A percentile compares a stretch with the other conserved stretches of the same genome.
phyloP scores from a whole-genome alignment of 2,797 vertebrate genomes.

The Enteromius anoplus region DNA sequence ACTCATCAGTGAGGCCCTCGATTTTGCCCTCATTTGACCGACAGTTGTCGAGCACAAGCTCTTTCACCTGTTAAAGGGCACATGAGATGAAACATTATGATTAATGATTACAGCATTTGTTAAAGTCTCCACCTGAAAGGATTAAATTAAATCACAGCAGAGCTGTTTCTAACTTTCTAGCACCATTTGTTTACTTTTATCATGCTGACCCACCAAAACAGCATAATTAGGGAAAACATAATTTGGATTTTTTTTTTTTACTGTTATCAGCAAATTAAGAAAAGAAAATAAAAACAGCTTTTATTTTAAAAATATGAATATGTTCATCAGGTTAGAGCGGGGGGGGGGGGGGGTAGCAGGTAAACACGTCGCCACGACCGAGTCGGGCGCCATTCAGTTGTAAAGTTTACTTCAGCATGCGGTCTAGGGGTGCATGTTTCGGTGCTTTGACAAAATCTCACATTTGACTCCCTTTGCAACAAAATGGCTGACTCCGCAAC shows the following conservation, averaged over 20 bases:
- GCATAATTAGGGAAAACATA: background rate
- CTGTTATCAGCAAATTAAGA: background rate
- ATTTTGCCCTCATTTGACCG: conserved; percentile 96
- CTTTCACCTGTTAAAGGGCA: conserved; percentile 85
- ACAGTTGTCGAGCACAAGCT: conserved; percentile 97
- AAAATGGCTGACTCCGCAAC: conserved; percentile 68
- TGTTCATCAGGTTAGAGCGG: background rate
- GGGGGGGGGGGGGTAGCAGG: background rate
- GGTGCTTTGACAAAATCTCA: conserved; percentile 10
- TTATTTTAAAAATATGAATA: background rate
- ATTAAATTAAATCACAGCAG: conserved; percentile 60
- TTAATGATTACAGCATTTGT: background rate
- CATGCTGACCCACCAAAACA: background rate
- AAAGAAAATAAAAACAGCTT: background rate
- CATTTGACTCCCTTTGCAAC: conserved; percentile 54
- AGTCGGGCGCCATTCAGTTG: background rate
- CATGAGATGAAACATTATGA: background rate
- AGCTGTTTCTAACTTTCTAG: conserved; percentile 54
- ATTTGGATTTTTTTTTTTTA: too few relatives aligned
- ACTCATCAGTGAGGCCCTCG: conserved; percentile 95
- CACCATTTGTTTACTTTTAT: background rate
- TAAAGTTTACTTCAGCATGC: conserved; percentile 13
- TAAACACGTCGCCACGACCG: background rate
- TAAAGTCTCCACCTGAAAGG: conserved; percentile 39
- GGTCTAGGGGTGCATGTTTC: conserved; percentile 25